A percentile compares a stretch with the other conserved stretches of the same genome.
phyloP scores from a whole-genome alignment of 2,797 vertebrate genomes.

The Cyclopterus lumpus region DNA sequence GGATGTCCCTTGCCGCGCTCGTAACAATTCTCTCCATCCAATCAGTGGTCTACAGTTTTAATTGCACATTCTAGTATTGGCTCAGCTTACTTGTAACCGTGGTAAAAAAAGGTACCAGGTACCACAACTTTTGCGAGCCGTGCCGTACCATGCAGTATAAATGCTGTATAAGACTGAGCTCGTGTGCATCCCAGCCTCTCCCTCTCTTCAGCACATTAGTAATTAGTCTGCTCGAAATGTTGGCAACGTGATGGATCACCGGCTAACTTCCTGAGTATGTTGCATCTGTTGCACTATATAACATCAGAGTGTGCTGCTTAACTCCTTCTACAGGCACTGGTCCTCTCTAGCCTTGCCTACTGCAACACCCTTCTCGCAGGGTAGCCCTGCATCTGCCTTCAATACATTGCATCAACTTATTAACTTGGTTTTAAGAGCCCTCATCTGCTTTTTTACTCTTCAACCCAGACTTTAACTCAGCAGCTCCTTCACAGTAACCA shows the following conservation, averaged over 20 bases:
- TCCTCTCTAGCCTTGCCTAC: background rate
- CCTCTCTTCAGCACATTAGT: background rate
- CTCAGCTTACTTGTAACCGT: background rate
- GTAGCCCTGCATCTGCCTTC: background rate
- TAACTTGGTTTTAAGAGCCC: background rate
- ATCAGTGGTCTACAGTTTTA: background rate
- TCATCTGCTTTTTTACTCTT: constrained; percentile 2
- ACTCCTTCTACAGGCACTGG: background rate
- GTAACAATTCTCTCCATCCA: background rate
- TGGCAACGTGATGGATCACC: background rate
- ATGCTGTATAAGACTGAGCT: background rate
- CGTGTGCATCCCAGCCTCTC: background rate
- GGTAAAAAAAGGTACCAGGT: background rate
- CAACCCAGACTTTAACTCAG: constrained; percentile 4
- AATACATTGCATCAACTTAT: background rate
- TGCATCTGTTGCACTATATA: background rate
- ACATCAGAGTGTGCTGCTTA: background rate
- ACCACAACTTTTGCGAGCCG: background rate
- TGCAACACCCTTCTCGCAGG: background rate
- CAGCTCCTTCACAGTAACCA: constrained; percentile 42
- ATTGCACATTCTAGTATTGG: background rate
- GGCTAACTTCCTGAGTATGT: background rate
- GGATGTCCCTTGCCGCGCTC: fast-evolving
- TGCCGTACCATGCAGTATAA: background rate
- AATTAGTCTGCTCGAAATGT: background rate